Evolutionary conservation across 2,113 vertebrate species (phyloP).

Genomic region (Melanostigma gelatinosum): DNA sequence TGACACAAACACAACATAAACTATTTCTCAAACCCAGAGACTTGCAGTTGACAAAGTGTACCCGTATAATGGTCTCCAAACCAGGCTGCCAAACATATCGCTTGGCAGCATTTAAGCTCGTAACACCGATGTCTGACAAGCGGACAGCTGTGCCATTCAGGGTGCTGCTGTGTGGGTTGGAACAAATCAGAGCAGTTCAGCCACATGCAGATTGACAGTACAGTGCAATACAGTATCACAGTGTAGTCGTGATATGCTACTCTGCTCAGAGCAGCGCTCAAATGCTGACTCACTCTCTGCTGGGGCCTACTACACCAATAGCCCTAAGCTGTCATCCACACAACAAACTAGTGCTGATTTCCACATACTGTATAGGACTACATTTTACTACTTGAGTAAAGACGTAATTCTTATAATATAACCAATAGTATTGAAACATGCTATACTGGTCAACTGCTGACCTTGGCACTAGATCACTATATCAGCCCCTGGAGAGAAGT

Average conservation of each 20-base stretch:
- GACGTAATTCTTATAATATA: not conserved
- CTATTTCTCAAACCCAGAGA: not conserved
- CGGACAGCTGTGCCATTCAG: slow-evolving; percentile 42
- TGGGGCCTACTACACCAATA: slow-evolving; percentile 24
- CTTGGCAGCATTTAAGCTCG: slow-evolving; percentile 34
- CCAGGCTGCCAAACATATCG: slow-evolving; percentile 14
- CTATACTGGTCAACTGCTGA: slow-evolving; percentile 17
- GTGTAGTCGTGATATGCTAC: slow-evolving; percentile 31
- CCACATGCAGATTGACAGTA: slow-evolving; percentile 39
- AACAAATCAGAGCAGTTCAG: slow-evolving; percentile 40
- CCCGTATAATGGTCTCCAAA: not conserved
- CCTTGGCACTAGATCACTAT: slow-evolving; percentile 17
- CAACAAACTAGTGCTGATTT: slow-evolving; percentile 18
- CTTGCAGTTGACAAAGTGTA: slow-evolving; percentile 13
- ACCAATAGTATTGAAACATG: not conserved
- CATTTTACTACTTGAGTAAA: not conserved
- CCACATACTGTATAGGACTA: slow-evolving; percentile 3
- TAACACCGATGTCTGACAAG: slow-evolving; percentile 43
- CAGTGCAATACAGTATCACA: slow-evolving; percentile 30
- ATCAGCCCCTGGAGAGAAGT: slow-evolving; percentile 33
- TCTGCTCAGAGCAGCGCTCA: slow-evolving; percentile 49
- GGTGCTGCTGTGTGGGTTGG: slow-evolving; percentile 42
- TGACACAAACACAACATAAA: not conserved
- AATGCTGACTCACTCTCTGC: slow-evolving; percentile 60
- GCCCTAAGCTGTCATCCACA: slow-evolving; percentile 46